These are phyloP conservation scores for Xyrichtys novacula DNA, from an alignment of 2,797 vertebrate species.

Conservation along the genomic window DNA sequence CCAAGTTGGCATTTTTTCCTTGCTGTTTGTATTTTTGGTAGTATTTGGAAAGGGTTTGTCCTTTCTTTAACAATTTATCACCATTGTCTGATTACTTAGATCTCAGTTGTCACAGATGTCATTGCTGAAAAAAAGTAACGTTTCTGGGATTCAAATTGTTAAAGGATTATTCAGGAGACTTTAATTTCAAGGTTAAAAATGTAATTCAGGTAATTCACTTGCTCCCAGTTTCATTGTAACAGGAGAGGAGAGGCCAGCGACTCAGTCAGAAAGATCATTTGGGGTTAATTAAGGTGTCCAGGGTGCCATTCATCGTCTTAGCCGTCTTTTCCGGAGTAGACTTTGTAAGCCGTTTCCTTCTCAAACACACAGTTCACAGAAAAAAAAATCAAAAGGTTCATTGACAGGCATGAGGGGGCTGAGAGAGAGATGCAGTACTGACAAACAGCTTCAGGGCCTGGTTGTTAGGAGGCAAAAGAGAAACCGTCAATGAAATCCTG, in stretches of 20 bases:
- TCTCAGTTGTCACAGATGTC: background rate
- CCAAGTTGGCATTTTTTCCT: background rate
- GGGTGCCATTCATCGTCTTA: constrained; percentile 22
- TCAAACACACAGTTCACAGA: no score
- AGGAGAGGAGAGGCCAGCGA: constrained; percentile 10
- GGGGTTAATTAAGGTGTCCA: constrained; percentile 20
- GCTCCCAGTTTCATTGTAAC: constrained; percentile 9
- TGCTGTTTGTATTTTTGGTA: background rate
- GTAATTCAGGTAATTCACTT: no score
- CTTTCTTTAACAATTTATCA: background rate
- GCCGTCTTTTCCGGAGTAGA: no score
- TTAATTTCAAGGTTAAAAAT: no score
- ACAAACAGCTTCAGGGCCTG: no score
- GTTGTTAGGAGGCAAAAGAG: no score
- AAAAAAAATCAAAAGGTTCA: no score
- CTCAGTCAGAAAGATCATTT: background rate
- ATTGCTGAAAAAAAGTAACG: no score
- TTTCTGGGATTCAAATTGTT: constrained; percentile 2
- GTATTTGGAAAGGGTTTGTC: background rate
- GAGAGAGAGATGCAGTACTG: no score
- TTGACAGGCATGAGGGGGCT: no score
- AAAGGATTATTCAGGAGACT: background rate
- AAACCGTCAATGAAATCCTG: no score
- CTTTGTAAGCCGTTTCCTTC: no score
- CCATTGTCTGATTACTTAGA: background rate